Evolutionary conservation across 2,113 vertebrate species (phyloP).

Genomic region (Sclerurus mexicanus): DNA sequence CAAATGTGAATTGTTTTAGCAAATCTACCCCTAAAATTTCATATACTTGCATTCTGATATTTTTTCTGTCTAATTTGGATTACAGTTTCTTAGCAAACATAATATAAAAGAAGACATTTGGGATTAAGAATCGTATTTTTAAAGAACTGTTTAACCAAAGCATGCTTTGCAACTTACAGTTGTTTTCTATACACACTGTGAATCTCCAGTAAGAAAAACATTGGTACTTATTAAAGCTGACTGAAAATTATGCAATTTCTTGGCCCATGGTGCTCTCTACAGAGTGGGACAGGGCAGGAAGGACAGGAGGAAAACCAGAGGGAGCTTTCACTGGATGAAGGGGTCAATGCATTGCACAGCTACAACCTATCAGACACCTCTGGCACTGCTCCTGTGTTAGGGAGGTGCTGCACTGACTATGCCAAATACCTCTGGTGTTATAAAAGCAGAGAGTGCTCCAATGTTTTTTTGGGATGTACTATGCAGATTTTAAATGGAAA

Average conservation of each 20-base stretch:
- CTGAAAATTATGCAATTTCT: neutral
- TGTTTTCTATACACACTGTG: neutral
- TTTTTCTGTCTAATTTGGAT: neutral
- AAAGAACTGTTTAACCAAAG: neutral
- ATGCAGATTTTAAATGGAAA: neutral
- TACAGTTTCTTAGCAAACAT: neutral
- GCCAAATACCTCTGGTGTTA: neutral
- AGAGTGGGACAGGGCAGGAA: neutral
- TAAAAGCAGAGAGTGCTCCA: neutral
- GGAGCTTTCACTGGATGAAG: neutral
- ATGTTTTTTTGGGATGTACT: neutral
- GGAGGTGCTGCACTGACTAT: neutral
- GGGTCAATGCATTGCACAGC: neutral
- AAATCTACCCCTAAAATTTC: neutral
- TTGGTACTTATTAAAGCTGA: neutral
- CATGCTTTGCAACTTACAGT: neutral
- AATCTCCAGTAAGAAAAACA: neutral
- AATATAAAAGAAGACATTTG: neutral
- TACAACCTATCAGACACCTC: neutral
- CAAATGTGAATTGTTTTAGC: neutral
- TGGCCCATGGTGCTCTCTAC: neutral
- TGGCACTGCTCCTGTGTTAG: neutral
- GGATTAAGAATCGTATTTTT: neutral
- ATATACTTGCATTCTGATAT: neutral
- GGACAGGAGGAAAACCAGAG: neutral